Base-by-base conservation (phyloP, 37 sponge, comb jelly and placozoan genomes). In the Corticium candelabrum region DNA sequence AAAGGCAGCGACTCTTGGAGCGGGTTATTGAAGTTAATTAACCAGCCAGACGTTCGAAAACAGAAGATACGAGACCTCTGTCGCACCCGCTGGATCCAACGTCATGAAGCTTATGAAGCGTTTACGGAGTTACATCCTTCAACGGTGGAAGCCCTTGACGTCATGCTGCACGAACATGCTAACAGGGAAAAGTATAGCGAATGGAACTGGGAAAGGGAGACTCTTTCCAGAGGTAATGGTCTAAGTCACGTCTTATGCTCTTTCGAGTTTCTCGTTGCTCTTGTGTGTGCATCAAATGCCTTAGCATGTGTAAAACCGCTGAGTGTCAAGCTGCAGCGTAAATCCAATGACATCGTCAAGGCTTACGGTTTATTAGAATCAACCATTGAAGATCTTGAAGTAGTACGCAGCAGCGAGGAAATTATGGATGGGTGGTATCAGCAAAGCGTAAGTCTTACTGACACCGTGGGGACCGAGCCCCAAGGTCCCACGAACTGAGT, bases 201-300 rank as follows among this genome's bases (percentile, higher is more conserved):
- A 30, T 88, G 89, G 85, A 77, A 37, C 3, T 88, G 84, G 89
- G 89, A 88, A 78, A 56, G 70, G 11, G 56, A 43, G 56, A 43
- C 56, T 11, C 56, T 43, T 5, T 21, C 56, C 11, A 43, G 56
- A 34, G 89, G 81, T 30, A 81, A 82, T 29, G 37, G 76, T 75
- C 37, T 7, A 21, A 3, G 11, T 43, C 11, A 43, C 11, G 56
- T 11, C 56, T 11, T 43, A 5, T 21, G 11, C 5, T 43, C 56
- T 21, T 43, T 21, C 5, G 56, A 43, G 11, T 43, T 43, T 43
- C 56, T 43, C 11, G 56, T 11, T 11, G 11, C 11, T 43, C 56
- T 43, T 11, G 11, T 11, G 5, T 43, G 56, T 43, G 11, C n/a
- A n/a, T n/a, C n/a, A n/a, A n/a, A n/a, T n/a, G n/a, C n/a, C n/a